These are phyloP conservation scores for Digitonthophagus gazella DNA, from an alignment of 2,888 invertebrate species.

Conservation along the genomic window DNA sequence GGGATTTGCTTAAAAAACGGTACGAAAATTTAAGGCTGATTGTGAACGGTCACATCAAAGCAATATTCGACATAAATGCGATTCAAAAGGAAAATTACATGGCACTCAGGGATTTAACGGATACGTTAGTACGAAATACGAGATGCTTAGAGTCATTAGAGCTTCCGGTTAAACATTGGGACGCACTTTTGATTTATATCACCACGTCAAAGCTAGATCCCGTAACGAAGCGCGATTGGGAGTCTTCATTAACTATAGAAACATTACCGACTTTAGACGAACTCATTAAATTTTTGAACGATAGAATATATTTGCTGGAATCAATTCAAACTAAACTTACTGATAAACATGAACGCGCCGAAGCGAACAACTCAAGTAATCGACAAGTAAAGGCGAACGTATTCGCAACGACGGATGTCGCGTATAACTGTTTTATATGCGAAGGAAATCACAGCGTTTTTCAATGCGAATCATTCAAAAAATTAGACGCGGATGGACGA, in stretches of 20 bases:
- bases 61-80: constrained; percentile 20
- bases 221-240: background rate
- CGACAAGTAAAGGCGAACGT: background rate
- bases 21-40: constrained; percentile 27
- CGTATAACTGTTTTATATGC: background rate
- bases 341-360: too few species aligned
- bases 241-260: background rate
- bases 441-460: constrained; percentile 8
- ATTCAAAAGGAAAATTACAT: background rate
- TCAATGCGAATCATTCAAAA: background rate
- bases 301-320: constrained; percentile 7
- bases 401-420: background rate
- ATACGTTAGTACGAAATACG: background rate
- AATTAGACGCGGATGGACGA: too few species aligned
- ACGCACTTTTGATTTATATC: background rate
- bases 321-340: background rate
- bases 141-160: constrained; percentile 4
- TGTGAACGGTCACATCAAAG: constrained; percentile 28
- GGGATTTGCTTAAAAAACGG: constrained; percentile 31
- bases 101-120: constrained; percentile 1
- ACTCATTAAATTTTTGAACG: constrained; percentile 1
- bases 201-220: background rate
- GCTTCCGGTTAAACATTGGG: constrained; percentile 6
- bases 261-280: constrained; percentile 10
- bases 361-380: background rate